A percentile compares a stretch with the other conserved stretches of the same genome.
phyloP scores from a whole-genome alignment of 1,140 invertebrate species.

The Pantala flavescens region DNA sequence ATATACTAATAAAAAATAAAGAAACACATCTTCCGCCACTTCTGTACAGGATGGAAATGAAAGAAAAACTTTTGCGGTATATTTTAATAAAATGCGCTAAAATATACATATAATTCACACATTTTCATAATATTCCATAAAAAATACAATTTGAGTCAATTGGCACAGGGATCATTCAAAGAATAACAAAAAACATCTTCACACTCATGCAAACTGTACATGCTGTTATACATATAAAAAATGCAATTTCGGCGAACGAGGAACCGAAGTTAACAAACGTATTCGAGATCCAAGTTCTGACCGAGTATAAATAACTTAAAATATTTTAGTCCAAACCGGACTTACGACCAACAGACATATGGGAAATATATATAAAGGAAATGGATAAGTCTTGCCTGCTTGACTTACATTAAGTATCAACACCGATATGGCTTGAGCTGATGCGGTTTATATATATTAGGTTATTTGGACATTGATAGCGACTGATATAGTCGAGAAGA shows the following conservation, averaged over 20 bases:
- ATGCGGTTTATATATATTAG: too few species aligned
- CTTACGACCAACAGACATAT: background rate
- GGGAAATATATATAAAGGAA: background rate
- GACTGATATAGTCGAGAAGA: too few species aligned
- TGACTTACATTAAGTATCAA: background rate
- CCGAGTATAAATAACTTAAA: conserved; percentile 3
- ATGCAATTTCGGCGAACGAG: background rate
- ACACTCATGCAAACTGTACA: background rate
- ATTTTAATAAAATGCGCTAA: background rate
- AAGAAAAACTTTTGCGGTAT: too few species aligned
- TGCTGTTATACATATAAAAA: background rate
- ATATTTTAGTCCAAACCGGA: background rate
- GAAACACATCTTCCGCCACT: too few species aligned
- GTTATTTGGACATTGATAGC: too few species aligned
- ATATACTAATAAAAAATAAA: too few species aligned
- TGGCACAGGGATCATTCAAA: background rate
- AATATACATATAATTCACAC: background rate
- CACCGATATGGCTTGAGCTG: background rate
- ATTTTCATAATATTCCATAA: background rate
- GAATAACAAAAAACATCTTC: background rate
- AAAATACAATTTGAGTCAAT: background rate
- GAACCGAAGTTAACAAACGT: background rate
- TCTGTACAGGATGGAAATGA: too few species aligned
- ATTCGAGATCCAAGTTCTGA: background rate
- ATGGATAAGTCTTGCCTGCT: background rate